Base-by-base conservation (phyloP, 1,140 invertebrate genomes). In the Aricia agestis region DNA sequence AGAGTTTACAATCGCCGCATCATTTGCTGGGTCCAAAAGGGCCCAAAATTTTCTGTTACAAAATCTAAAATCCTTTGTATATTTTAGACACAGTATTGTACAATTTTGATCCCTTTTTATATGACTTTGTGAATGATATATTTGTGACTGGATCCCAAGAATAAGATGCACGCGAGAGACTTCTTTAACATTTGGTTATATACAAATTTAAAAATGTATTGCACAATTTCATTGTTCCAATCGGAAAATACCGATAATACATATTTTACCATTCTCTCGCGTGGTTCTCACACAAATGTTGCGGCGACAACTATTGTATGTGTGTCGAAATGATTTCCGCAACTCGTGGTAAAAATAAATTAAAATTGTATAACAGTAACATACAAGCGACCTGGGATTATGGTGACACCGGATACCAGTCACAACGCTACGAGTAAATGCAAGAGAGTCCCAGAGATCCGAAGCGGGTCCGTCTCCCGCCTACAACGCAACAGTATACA, bases 401-500 rank as follows among this genome's bases (percentile, higher is more conserved):
- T n/a, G 58, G 58, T 59, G 58, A 63, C 59, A 18, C 11, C 18
- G 3, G 59, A 63, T 17, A 59, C 58, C 19, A 52, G 17, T 63
- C 59, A 63, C 59, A 63, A 63, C 59, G 59, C 18, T 19, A 31
- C 59, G 59, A 63, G 58, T 59, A 59, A 59, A 59, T 59, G 58
- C 58, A 15, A 59, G 58, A 58, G 57, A 59, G 59, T 63, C 59
- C 17, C 18, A 18, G 59, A 63, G 19, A 19, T 9, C 19, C 18
- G 19, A 31, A 10, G 18, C 59, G 18, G 59, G 59, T 63, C 10
- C 59, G 18, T 31, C 7, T 10, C 18, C 59, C 59, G 59, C 11
- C 17, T 19, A 63, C 59, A 63, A 63, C 59, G 18, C 59, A 63
- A 63, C 59, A 59, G 58, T 59, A 59, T 59, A 59, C 58, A 63